A percentile compares a stretch with the other conserved stretches of the same genome.
Evolutionary conservation across 2,113 vertebrate species (phyloP).

Genomic region (Thunnus maccoyii): DNA sequence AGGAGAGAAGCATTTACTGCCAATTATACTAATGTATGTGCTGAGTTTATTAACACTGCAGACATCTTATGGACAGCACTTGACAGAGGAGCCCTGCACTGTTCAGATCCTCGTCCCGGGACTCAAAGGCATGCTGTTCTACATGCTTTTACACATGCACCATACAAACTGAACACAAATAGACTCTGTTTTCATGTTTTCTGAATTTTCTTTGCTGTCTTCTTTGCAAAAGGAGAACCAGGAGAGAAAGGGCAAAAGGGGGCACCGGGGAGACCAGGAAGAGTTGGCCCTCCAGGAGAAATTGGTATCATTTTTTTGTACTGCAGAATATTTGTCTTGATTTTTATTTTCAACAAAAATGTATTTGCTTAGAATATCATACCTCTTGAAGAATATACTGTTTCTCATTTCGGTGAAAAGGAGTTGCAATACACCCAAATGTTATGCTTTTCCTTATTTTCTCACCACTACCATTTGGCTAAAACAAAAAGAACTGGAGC

Average conservation of each 20-base stretch:
- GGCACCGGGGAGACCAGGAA: slow-evolving; percentile 91
- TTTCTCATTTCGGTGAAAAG: neutral
- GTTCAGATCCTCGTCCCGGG: slow-evolving; percentile 97
- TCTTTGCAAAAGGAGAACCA: slow-evolving; percentile 86
- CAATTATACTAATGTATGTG: slow-evolving; percentile 84
- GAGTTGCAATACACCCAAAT: neutral
- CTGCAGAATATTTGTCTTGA: neutral
- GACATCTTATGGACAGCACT: slow-evolving; percentile 87
- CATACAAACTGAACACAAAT: neutral
- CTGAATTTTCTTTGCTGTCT: neutral
- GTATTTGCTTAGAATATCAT: too few species aligned
- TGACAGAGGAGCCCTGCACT: slow-evolving; percentile 92
- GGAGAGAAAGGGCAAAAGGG: slow-evolving; percentile 96
- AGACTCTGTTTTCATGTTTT: neutral
- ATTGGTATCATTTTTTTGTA: slow-evolving; percentile 83
- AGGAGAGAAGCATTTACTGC: slow-evolving; percentile 81
- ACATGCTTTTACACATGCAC: neutral
- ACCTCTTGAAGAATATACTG: neutral
- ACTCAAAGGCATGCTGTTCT: slow-evolving; percentile 91
- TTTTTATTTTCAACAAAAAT: too few species aligned
- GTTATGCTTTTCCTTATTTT: neutral
- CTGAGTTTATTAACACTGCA: slow-evolving; percentile 86
- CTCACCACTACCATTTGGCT: neutral
- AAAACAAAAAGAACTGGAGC: slow-evolving; percentile 29
- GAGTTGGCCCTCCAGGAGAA: slow-evolving; percentile 94